These are phyloP conservation scores for Drosophila macrospina DNA, from an alignment of 2,888 invertebrate species.

Conservation along the genomic window DNA sequence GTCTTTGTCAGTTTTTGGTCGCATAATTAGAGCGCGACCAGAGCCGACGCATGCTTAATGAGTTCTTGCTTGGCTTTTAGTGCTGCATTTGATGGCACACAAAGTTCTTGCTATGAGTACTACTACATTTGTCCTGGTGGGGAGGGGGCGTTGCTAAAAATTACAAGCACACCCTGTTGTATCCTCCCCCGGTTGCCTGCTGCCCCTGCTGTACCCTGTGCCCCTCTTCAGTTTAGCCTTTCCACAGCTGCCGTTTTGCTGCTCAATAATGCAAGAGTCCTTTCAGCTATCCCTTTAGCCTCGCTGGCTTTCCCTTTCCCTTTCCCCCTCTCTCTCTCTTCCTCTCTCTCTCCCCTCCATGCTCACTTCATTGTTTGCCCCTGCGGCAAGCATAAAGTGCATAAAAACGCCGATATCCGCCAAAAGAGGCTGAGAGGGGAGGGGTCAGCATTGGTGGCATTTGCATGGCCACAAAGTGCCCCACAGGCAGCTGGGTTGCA, in stretches of 20 bases:
- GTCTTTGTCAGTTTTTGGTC: slow-evolving; percentile 40
- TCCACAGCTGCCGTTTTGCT: slow-evolving; percentile 25
- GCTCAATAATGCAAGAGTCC: slow-evolving; percentile 60
- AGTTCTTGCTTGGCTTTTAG: slow-evolving; percentile 60
- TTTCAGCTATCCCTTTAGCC: slow-evolving; percentile 21
- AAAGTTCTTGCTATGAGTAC: slow-evolving; percentile 15
- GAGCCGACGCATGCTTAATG: slow-evolving; percentile 67
- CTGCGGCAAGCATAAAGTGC: slow-evolving; percentile 50
- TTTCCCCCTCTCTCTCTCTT: neutral
- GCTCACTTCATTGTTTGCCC: slow-evolving; percentile 50
- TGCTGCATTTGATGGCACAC: slow-evolving; percentile 64
- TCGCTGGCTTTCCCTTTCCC: neutral
- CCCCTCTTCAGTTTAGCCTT: neutral
- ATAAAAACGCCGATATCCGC: slow-evolving; percentile 69
- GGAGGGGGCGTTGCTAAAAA: slow-evolving; percentile 53
- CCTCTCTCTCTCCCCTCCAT: no score
- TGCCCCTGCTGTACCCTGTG: neutral
- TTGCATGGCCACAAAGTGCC: slow-evolving; percentile 71
- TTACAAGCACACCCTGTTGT: slow-evolving; percentile 29
- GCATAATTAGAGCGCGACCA: slow-evolving; percentile 68
- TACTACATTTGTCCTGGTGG: slow-evolving; percentile 20
- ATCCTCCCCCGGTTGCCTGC: neutral
- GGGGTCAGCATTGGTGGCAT: slow-evolving; percentile 48
- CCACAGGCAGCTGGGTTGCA: slow-evolving; percentile 23
- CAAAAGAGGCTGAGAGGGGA: slow-evolving; percentile 9